These are phyloP conservation scores for Microtus montanus DNA, from an alignment of 2,113 vertebrate genomes.

Conservation along the genomic window DNA sequence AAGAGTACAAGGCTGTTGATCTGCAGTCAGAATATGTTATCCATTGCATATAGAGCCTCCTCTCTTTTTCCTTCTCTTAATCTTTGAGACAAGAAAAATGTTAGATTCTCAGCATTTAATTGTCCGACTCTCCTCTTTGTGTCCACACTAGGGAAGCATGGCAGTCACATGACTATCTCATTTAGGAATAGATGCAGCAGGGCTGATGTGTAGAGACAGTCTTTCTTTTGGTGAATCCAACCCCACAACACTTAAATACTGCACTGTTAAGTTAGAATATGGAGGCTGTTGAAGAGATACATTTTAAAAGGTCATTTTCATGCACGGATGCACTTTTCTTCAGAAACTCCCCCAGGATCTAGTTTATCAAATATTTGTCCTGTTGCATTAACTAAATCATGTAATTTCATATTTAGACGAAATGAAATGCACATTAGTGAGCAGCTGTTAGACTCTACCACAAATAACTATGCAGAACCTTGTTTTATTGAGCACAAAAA, in stretches of 20 bases:
- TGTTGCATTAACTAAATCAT: neutral
- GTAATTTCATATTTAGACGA: slow-evolving; percentile 11
- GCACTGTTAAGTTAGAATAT: neutral
- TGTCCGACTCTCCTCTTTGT: accelerated
- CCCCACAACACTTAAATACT: neutral
- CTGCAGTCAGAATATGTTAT: neutral
- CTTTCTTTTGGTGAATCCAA: neutral
- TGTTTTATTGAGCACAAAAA: slow-evolving; percentile 8
- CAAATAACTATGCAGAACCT: neutral
- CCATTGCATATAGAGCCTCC: neutral
- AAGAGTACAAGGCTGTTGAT: neutral
- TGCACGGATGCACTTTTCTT: neutral
- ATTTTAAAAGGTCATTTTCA: neutral
- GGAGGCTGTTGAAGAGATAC: neutral
- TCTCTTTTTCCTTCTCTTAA: neutral
- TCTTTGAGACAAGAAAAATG: neutral
- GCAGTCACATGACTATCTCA: neutral
- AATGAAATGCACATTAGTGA: neutral
- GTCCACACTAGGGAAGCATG: neutral
- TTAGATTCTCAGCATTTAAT: accelerated
- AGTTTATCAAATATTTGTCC: neutral
- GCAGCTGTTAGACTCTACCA: neutral
- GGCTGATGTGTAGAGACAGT: neutral
- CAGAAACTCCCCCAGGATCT: neutral
- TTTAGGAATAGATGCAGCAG: neutral